Conservation (phyloP, 2,113 vertebrate species). For the Lophotis ruficrista region DNA sequence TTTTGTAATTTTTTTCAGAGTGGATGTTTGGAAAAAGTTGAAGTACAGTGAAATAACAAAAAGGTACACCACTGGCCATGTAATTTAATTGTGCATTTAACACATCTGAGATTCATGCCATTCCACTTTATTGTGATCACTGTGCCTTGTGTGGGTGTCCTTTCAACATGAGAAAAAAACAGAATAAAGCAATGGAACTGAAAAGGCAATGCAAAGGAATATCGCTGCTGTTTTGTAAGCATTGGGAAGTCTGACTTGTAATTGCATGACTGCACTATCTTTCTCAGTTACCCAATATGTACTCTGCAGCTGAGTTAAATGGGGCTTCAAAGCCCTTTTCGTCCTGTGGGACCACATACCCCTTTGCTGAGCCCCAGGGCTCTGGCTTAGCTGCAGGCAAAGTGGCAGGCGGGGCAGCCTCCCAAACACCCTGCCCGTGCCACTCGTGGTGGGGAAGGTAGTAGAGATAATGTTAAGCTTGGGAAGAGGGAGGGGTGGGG, state of each 20-base stretch:
- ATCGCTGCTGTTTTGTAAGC: background rate
- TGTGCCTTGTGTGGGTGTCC: rapidly evolving
- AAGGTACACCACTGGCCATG: background rate
- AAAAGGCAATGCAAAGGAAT: background rate
- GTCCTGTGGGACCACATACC: rapidly evolving
- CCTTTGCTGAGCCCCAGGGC: background rate
- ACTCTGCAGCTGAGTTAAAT: background rate
- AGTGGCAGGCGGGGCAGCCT: rapidly evolving
- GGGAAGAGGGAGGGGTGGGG: too few species aligned
- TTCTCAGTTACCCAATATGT: background rate
- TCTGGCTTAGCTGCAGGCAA: background rate
- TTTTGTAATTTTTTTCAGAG: rapidly evolving
- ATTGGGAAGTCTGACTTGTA: background rate
- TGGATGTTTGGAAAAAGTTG: background rate
- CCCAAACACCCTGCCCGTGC: too few species aligned
- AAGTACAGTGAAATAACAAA: background rate
- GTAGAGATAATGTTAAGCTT: too few species aligned
- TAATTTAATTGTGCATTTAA: background rate
- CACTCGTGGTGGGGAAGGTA: too few species aligned
- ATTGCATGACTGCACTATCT: background rate
- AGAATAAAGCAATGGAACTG: background rate
- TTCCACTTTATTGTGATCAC: background rate
- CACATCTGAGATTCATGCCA: background rate
- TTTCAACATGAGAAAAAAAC: background rate
- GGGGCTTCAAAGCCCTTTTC: background rate